phyloP scores from a whole-genome alignment of 64 coral and sea anemone genomes.

The Stichodactyla mertensii region DNA sequence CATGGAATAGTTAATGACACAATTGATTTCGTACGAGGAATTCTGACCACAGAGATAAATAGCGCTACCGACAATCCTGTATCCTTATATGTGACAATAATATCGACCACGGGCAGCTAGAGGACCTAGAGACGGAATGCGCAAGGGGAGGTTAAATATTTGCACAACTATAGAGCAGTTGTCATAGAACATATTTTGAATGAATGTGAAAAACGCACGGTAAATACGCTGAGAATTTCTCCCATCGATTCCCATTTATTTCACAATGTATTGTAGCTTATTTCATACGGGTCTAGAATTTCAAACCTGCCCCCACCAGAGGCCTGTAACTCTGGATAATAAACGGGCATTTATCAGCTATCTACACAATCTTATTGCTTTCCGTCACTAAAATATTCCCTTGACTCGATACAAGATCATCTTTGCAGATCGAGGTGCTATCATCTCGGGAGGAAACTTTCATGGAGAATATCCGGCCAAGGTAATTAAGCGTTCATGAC shows the following conservation, averaged over 20 bases:
- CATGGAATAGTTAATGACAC: constrained; percentile 92
- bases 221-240: too few relatives aligned
- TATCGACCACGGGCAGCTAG: too few relatives aligned
- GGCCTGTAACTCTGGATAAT: too few relatives aligned
- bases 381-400: not conserved
- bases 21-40: constrained; percentile 87
- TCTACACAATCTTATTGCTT: not conserved
- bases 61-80: constrained; percentile 98
- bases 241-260: too few relatives aligned
- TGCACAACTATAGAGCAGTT: too few relatives aligned
- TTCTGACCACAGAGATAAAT: constrained; percentile 94
- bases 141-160: too few relatives aligned
- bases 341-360: not conserved
- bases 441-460: constrained; percentile 92
- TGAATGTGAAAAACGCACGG: too few relatives aligned
- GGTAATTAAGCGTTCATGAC: constrained; percentile 13
- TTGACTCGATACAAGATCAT: constrained; percentile 56
- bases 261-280: too few relatives aligned
- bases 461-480: constrained; percentile 99
- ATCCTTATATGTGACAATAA: constrained; percentile 38
- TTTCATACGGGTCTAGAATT: too few relatives aligned
- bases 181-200: too few relatives aligned
- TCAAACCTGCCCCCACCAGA: too few relatives aligned
- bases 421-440: constrained; percentile 78
- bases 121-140: too few relatives aligned